Percentiles rank a stretch among this genome's conserved stretches.
Evolutionary conservation across 2,888 invertebrate genomes (phyloP).

Genomic region (Liopterus haemorrhoidalis): DNA sequence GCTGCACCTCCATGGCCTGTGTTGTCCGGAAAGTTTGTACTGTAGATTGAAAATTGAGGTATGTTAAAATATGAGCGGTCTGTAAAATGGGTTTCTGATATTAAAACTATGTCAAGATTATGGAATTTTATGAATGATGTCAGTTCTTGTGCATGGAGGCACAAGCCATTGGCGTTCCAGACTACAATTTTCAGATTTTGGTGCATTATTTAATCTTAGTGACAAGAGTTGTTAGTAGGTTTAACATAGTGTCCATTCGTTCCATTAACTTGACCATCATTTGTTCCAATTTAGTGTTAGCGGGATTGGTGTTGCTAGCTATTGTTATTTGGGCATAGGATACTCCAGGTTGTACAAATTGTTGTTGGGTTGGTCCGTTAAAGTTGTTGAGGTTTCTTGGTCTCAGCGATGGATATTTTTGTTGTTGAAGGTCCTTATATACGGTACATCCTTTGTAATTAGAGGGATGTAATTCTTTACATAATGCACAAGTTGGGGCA

Average conservation of each 20-base stretch:
- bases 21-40: conserved; percentile 7
- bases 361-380: neutral
- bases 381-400: conserved; percentile 14
- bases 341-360: neutral
- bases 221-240: conserved; percentile 9
- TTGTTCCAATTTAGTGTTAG: conserved; percentile 4
- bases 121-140: conserved; percentile 3
- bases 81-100: conserved; percentile 10
- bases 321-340: conserved; percentile 5
- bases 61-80: conserved; percentile 2
- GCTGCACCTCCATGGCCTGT: conserved; percentile 6
- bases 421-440: conserved; percentile 12
- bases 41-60: conserved; percentile 2
- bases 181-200: conserved; percentile 9
- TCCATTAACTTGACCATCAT: conserved; percentile 11
- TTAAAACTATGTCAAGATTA: conserved; percentile 3
- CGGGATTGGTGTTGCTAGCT: conserved; percentile 5
- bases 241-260: conserved; percentile 14
- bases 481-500: conserved; percentile 23
- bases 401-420: conserved; percentile 4
- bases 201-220: conserved; percentile 12
- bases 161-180: conserved; percentile 15
- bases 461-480: conserved; percentile 18
- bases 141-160: conserved; percentile 5
- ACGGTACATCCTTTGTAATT: conserved; percentile 21